phyloP scores from a whole-genome alignment of 2,113 vertebrate genomes.

The Chinchilla lanigera region DNA sequence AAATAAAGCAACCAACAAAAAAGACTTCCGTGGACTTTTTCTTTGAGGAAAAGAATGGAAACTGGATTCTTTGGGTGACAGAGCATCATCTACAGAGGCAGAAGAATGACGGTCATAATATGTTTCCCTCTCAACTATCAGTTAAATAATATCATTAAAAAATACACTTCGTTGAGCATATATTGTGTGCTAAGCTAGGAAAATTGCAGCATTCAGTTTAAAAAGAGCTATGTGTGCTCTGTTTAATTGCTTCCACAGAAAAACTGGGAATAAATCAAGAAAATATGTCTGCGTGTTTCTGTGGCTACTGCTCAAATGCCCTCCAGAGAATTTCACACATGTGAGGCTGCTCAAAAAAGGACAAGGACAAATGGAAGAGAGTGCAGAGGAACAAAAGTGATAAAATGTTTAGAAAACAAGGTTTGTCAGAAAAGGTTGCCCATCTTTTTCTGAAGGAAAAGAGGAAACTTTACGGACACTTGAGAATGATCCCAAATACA shows the following conservation, averaged over 20 bases:
- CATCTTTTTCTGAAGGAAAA: slow-evolving; percentile 23
- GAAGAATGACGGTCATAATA: no score
- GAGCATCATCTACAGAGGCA: not conserved
- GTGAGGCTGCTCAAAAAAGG: not conserved
- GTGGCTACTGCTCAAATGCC: slow-evolving; percentile 8
- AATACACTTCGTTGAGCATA: not conserved
- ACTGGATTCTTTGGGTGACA: rapidly evolving
- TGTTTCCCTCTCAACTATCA: not conserved
- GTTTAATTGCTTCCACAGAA: not conserved
- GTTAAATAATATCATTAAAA: not conserved
- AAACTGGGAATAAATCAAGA: not conserved
- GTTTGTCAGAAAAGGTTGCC: slow-evolving; percentile 59
- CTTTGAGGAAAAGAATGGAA: not conserved
- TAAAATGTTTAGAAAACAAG: slow-evolving; percentile 64
- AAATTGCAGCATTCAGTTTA: not conserved
- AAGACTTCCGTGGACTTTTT: not conserved
- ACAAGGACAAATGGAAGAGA: slow-evolving; percentile 63
- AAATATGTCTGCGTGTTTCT: not conserved
- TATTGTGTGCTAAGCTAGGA: not conserved
- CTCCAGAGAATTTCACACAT: slow-evolving; percentile 11
- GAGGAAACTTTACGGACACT: not conserved
- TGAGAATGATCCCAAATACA: not conserved
- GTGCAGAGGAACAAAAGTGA: slow-evolving; percentile 14
- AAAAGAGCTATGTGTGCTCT: not conserved
- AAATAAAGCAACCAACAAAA: not conserved